Conservation (phyloP, 2,797 vertebrate species). For the Glossophaga mutica region DNA sequence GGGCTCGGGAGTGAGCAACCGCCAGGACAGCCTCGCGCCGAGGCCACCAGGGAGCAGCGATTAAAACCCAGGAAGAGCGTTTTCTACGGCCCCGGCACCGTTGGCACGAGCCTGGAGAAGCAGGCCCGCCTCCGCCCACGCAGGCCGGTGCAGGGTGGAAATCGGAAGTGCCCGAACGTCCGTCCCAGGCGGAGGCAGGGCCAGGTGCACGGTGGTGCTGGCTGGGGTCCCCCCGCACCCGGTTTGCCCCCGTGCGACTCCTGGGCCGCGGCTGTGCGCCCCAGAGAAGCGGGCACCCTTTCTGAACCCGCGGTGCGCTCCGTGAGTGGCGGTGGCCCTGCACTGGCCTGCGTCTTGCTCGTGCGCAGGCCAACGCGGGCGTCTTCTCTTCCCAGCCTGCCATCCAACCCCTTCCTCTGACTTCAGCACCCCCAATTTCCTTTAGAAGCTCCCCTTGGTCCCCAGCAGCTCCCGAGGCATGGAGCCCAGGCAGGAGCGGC, state of each 20-base stretch:
- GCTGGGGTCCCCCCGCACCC: no score
- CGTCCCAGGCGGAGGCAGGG: background rate
- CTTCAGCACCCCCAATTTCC: background rate
- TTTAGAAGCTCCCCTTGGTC: background rate
- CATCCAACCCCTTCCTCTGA: background rate
- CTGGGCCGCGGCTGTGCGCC: background rate
- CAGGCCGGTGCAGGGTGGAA: background rate
- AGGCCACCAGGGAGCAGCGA: background rate
- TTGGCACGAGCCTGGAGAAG: background rate
- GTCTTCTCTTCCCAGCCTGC: background rate
- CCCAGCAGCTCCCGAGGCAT: background rate
- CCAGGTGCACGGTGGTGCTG: rapidly evolving
- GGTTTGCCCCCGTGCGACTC: background rate
- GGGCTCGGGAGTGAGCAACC: background rate
- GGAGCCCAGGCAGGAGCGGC: no score
- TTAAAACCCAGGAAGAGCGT: background rate
- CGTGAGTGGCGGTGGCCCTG: background rate
- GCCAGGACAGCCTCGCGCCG: background rate
- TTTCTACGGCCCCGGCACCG: background rate
- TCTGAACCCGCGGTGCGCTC: background rate
- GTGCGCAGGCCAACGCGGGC: no score
- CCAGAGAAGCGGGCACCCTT: background rate
- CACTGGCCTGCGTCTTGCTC: no score
- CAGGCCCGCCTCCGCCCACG: background rate
- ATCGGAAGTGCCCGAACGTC: background rate